A percentile compares a stretch with the other conserved stretches of the same genome.
These are phyloP conservation scores for Eupithecia subumbrata DNA, from an alignment of 2,888 invertebrate genomes.

Conservation along the genomic window DNA sequence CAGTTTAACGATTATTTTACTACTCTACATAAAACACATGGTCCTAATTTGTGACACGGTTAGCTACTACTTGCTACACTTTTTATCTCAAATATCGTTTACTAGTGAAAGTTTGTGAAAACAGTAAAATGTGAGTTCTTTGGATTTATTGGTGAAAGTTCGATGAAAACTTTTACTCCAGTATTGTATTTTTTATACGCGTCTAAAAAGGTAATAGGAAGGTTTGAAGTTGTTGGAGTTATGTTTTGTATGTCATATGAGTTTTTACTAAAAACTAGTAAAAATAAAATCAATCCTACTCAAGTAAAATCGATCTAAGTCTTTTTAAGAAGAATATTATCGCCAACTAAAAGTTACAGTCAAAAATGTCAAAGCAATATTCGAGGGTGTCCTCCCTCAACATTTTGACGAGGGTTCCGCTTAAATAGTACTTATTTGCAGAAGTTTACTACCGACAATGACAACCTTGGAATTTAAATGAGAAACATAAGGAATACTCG, in stretches of 20 bases:
- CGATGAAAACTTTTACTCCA: neutral
- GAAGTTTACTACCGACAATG: conserved; percentile 48
- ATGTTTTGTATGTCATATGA: neutral
- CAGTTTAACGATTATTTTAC: conserved; percentile 54
- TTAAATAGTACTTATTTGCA: conserved; percentile 53
- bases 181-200: neutral
- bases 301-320: neutral
- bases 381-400: conserved; percentile 62
- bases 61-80: neutral
- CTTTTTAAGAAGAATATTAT: neutral
- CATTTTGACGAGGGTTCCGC: conserved; percentile 67
- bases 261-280: neutral
- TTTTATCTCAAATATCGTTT: neutral
- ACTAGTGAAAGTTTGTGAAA: conserved; percentile 14
- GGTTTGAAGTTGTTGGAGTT: neutral
- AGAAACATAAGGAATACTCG: conserved; percentile 34
- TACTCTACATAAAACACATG: conserved; percentile 48
- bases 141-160: conserved; percentile 25
- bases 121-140: conserved; percentile 6
- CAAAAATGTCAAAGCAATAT: conserved; percentile 56
- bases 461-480: conserved; percentile 45
- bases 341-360: conserved; percentile 56
- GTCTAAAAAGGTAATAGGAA: neutral
- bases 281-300: neutral
- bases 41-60: conserved; percentile 45